phyloP scores from a whole-genome alignment of 2,797 vertebrate genomes.

The Microctenopoma lineatum region DNA sequence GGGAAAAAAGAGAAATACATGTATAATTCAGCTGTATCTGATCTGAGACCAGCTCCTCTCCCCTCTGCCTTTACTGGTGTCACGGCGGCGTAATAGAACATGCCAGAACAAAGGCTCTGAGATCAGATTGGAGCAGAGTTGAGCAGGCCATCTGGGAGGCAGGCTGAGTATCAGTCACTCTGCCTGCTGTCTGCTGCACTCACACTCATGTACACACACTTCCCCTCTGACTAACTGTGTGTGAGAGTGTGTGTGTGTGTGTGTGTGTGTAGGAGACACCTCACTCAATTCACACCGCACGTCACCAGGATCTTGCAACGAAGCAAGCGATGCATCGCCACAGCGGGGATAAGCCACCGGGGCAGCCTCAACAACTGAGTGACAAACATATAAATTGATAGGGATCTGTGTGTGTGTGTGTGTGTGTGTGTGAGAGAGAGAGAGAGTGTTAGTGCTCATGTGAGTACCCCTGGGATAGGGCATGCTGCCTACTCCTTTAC shows the following conservation, averaged over 20 bases:
- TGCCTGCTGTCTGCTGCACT: slow-evolving; percentile 82
- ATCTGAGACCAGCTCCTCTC: slow-evolving; percentile 82
- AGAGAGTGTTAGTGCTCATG: slow-evolving; percentile 24
- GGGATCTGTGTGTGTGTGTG: slow-evolving; percentile 46
- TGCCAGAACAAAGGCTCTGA: slow-evolving; percentile 83
- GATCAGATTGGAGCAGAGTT: slow-evolving; percentile 85
- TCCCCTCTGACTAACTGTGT: slow-evolving; percentile 72
- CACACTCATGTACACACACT: slow-evolving; percentile 64
- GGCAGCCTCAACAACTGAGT: slow-evolving; percentile 57
- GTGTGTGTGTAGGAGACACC: slow-evolving; percentile 46
- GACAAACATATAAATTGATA: slow-evolving; percentile 66
- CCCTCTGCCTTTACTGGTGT: slow-evolving; percentile 82
- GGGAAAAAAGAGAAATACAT: slow-evolving; percentile 63
- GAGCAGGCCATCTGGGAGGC: slow-evolving; percentile 84
- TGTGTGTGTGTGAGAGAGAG: slow-evolving; percentile 30
- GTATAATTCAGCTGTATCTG: slow-evolving; percentile 81
- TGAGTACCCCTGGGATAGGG: slow-evolving; percentile 47
- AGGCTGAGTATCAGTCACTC: slow-evolving; percentile 83
- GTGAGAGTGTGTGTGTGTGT: slow-evolving; percentile 52
- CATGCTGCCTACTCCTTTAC: slow-evolving; percentile 59
- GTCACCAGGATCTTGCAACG: slow-evolving; percentile 57
- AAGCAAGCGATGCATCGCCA: slow-evolving; percentile 40
- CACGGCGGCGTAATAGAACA: slow-evolving; percentile 81
- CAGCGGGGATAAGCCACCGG: slow-evolving; percentile 59
- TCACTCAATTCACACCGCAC: slow-evolving; percentile 55